Conservation (phyloP, 1,140 invertebrate species). For the Acromyrmex echinatior region DNA sequence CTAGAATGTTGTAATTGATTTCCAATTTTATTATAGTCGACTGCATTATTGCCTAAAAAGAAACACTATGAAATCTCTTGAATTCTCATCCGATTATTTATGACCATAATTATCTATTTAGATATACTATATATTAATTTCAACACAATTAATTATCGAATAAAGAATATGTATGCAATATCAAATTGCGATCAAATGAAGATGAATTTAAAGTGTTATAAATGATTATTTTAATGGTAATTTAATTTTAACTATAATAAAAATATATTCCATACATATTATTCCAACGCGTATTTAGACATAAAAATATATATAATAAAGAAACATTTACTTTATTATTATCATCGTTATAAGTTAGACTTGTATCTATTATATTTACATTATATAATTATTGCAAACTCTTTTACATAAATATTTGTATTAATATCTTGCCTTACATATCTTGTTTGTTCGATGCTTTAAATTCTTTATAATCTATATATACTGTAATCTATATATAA, state of each 20-base stretch:
- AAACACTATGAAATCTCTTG: neutral
- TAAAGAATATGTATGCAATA: neutral
- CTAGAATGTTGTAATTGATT: neutral
- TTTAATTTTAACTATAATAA: neutral
- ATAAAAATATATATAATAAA: neutral
- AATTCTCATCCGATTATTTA: neutral
- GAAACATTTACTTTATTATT: slow-evolving; percentile 19
- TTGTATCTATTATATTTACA: slow-evolving; percentile 4
- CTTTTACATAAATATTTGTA: neutral
- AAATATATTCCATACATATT: neutral
- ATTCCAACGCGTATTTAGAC: neutral
- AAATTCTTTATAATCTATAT: neutral
- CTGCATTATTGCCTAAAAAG: neutral
- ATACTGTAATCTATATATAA: neutral
- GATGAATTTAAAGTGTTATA: neutral
- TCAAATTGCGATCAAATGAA: neutral
- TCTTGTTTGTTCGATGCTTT: neutral
- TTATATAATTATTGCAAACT: neutral
- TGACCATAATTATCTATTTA: neutral
- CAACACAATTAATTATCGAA: neutral
- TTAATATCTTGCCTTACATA: slow-evolving; percentile 3
- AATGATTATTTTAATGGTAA: neutral
- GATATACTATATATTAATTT: neutral
- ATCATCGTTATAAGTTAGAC: neutral
- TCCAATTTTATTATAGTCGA: neutral